Evolutionary conservation across 2,113 vertebrate species (phyloP).

Genomic region (Choloepus hoffmanni): DNA sequence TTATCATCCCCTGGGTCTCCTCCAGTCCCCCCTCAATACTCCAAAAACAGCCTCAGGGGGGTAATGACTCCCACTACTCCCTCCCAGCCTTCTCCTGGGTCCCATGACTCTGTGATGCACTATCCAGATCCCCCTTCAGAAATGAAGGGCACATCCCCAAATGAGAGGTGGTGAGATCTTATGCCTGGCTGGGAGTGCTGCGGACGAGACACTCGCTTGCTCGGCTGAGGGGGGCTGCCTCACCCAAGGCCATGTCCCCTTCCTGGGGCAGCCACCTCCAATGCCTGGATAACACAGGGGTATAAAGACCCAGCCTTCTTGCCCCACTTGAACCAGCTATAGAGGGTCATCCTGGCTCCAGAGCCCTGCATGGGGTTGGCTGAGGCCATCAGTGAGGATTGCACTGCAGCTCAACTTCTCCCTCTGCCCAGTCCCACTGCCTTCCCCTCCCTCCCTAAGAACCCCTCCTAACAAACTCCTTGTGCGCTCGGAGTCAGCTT

Average conservation of each 20-base stretch:
- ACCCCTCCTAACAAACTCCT: background rate
- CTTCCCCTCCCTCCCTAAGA: background rate
- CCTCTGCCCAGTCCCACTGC: background rate
- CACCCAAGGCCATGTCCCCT: no score
- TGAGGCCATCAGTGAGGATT: background rate
- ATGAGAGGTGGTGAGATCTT: no score
- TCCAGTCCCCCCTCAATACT: background rate
- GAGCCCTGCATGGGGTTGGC: background rate
- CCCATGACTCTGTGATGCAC: background rate
- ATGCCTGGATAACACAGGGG: no score
- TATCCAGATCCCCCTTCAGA: background rate
- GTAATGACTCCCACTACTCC: background rate
- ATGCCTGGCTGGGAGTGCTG: background rate
- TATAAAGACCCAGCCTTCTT: background rate
- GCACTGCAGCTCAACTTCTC: background rate
- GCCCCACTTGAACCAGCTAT: fast-evolving
- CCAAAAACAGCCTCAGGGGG: background rate
- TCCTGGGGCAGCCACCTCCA: background rate
- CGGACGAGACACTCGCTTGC: background rate
- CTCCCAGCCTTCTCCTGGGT: no score
- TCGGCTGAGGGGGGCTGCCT: background rate
- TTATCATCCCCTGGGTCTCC: background rate
- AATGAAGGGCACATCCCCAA: background rate
- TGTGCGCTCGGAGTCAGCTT: no score
- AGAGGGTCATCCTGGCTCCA: no score